Conservation (phyloP, 2,888 invertebrate species). For the Ypsolopha scabrella region DNA sequence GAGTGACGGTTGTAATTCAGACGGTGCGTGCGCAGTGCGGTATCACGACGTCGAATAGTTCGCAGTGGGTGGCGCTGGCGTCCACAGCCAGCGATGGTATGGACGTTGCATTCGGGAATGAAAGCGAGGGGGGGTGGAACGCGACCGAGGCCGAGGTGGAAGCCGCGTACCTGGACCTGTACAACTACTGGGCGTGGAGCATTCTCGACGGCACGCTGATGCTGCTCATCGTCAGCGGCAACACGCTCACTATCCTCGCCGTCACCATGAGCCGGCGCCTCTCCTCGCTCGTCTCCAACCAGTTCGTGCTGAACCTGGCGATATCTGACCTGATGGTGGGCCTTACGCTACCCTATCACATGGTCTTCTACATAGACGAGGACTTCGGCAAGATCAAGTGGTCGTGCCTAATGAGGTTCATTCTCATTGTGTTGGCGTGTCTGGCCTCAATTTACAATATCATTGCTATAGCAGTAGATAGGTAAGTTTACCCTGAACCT, state of each 20-base stretch:
- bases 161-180: constrained; percentile 26
- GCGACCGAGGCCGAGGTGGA: constrained; percentile 14
- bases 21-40: constrained; percentile 43
- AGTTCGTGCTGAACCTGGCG: constrained; percentile 83
- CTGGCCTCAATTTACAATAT: constrained; percentile 84
- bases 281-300: constrained; percentile 78
- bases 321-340: constrained; percentile 85
- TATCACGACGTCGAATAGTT: constrained; percentile 55
- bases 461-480: constrained; percentile 82
- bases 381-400: constrained; percentile 71
- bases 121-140: constrained; percentile 45
- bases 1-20: constrained; percentile 33
- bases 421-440: constrained; percentile 80
- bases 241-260: constrained; percentile 81
- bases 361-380: constrained; percentile 77
- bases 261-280: constrained; percentile 77
- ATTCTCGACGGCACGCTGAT: constrained; percentile 75
- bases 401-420: constrained; percentile 79
- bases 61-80: constrained; percentile 58
- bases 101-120: constrained; percentile 57
- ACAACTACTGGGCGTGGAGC: constrained; percentile 73
- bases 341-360: constrained; percentile 81
- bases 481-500: constrained; percentile 30
- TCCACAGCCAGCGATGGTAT: constrained; percentile 64
- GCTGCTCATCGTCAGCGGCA: constrained; percentile 77